Base-by-base conservation (phyloP, 2,888 invertebrate genomes). In the Vandiemenella viatica region DNA sequence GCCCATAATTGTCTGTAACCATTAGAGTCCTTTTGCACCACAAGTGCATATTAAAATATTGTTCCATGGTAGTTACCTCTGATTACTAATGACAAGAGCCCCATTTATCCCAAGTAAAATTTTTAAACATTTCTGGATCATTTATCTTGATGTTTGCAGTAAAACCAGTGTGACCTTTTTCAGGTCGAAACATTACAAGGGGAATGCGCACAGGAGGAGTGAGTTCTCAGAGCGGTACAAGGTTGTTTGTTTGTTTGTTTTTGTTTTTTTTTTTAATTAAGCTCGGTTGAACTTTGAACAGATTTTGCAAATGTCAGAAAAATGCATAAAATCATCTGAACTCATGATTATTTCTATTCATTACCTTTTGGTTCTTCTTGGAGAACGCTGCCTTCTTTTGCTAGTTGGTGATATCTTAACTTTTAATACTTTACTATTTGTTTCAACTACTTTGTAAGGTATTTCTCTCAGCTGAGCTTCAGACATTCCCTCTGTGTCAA, bases 401-500 rank as follows among this genome's bases (percentile, higher is more conserved):
- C 37, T 41, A 44, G 40, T 54, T 8, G 51, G 50, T 16, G 49
- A 50, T 49, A 49, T 18, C 21, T 53, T 53, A 10, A 45, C 48
- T 13, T 50, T 44, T 19, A 40, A 16, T 6, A 23, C 17, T 37
- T 50, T 53, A 17, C 48, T 43, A 13, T 26, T 66, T 15, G 71
- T 70, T 56, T 88, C 85, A 15, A 89, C 87, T 42, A 88, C 86
- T 1, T 87, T 88, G 65, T 90, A 90, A 3, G 88, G 87, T 60
- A 90, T 89, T 67, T 89, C 88, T 53, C 84, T 77, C 20, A 89
- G 72, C 62, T 89, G 88, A 56, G 81, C 81, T 61, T 87, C 88
- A 45, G 81, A 83, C 87, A 92, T 89, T 51, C 90, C 90, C 18
- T 82, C 75, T 0, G 91, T 90, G 59, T 90, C 90, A 49, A 91